A percentile compares a stretch with the other conserved stretches of the same genome.
phyloP scores from a whole-genome alignment of 2,113 vertebrate genomes.

The Rana temporaria region DNA sequence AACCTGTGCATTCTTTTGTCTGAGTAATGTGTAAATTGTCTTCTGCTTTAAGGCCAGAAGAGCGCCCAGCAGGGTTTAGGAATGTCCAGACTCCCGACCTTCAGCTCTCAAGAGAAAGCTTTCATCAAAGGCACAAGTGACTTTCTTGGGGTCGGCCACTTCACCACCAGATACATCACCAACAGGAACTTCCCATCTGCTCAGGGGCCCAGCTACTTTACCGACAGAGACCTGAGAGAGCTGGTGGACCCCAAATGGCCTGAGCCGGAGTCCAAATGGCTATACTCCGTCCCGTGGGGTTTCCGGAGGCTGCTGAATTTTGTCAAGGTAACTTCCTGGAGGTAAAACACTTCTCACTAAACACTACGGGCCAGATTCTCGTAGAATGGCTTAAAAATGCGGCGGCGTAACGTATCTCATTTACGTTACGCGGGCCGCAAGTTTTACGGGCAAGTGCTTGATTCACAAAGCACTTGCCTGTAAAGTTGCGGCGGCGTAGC shows the following conservation, averaged over 20 bases:
- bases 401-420: too few species aligned
- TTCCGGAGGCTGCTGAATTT: slow-evolving; percentile 91
- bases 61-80: slow-evolving; percentile 84
- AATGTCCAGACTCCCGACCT: slow-evolving; percentile 82
- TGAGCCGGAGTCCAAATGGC: slow-evolving; percentile 84
- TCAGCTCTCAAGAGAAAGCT: slow-evolving; percentile 88
- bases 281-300: slow-evolving; percentile 90
- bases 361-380: too few species aligned
- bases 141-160: slow-evolving; percentile 91
- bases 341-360: background rate
- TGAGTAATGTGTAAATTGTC: background rate
- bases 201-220: slow-evolving; percentile 79
- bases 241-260: slow-evolving; percentile 90
- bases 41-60: slow-evolving; percentile 78
- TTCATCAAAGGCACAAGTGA: slow-evolving; percentile 91
- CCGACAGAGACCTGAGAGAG: slow-evolving; percentile 83
- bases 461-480: too few species aligned
- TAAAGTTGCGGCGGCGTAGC: too few species aligned
- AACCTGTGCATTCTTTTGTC: too few species aligned
- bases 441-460: too few species aligned
- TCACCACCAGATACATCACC: slow-evolving; percentile 87
- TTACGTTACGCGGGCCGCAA: too few species aligned
- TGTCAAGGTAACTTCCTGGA: slow-evolving; percentile 82
- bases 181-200: slow-evolving; percentile 76
- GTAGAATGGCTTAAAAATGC: too few species aligned